A percentile compares a stretch with the other conserved stretches of the same genome.
phyloP scores from a whole-genome alignment of 1,140 invertebrate species.

The Drosophila littoralis region DNA sequence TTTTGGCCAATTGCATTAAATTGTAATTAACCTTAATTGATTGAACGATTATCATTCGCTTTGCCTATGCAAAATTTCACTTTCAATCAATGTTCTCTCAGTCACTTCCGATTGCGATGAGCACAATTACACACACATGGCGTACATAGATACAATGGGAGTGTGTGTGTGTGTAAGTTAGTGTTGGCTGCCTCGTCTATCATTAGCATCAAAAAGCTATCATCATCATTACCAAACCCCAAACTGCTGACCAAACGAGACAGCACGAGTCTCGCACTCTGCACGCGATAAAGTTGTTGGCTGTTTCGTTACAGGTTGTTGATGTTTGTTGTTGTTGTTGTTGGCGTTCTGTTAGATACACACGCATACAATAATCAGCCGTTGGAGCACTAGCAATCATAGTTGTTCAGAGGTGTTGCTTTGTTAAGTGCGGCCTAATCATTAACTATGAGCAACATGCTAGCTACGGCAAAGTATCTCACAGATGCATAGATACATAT shows the following conservation, averaged over 20 bases:
- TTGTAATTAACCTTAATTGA: conserved; percentile 79
- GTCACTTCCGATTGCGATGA: conserved; percentile 69
- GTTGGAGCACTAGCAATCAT: conserved; percentile 45
- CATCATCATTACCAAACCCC: conserved; percentile 71
- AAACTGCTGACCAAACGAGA: conserved; percentile 33
- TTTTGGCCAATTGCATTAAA: conserved; percentile 67
- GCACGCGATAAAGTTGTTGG: conserved; percentile 72
- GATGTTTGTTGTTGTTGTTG: conserved; percentile 29
- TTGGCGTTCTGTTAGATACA: conserved; percentile 57
- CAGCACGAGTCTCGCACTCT: conserved; percentile 70
- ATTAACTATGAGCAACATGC: conserved; percentile 40
- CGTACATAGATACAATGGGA: conserved; percentile 16
- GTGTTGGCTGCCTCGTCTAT: conserved; percentile 48
- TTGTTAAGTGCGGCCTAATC: conserved; percentile 65
- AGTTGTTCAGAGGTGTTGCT: conserved; percentile 72
- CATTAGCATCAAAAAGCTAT: conserved; percentile 81
- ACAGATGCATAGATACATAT: conserved; percentile 16
- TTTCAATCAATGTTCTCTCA: conserved; percentile 60
- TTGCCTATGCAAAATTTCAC: conserved; percentile 64
- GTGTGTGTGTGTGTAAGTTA: conserved; percentile 8
- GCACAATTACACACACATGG: conserved; percentile 42
- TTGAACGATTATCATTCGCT: conserved; percentile 70
- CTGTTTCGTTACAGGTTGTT: conserved; percentile 24
- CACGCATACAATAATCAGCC: conserved; percentile 59
- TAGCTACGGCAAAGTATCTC: conserved; percentile 25